These are phyloP conservation scores for Bostrychus sinensis DNA, from an alignment of 2,113 vertebrate species.

Conservation along the genomic window DNA sequence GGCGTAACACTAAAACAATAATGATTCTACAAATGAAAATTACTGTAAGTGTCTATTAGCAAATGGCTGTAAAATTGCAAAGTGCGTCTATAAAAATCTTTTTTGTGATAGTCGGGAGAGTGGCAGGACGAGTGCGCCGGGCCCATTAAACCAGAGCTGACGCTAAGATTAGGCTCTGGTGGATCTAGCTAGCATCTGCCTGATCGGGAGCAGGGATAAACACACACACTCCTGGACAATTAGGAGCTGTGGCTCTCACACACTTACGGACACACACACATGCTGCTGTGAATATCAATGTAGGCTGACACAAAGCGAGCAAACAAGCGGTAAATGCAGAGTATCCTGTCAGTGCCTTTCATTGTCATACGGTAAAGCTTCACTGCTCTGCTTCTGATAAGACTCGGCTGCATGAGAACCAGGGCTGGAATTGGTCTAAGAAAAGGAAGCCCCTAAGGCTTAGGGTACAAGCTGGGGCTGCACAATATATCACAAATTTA, in stretches of 20 bases:
- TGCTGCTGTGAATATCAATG: slow-evolving; percentile 60
- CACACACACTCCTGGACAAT: slow-evolving; percentile 69
- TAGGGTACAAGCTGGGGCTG: too few species aligned
- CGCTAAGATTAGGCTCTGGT: slow-evolving; percentile 69
- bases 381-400: slow-evolving; percentile 35
- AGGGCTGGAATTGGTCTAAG: slow-evolving; percentile 29
- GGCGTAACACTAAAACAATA: not conserved
- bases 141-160: slow-evolving; percentile 73
- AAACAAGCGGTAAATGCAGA: slow-evolving; percentile 68
- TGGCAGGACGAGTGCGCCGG: slow-evolving; percentile 38
- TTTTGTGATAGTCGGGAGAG: slow-evolving; percentile 16
- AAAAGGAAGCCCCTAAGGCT: too few species aligned
- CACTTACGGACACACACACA: slow-evolving; percentile 15
- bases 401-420: slow-evolving; percentile 28
- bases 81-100: slow-evolving; percentile 16
- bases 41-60: not conserved
- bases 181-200: slow-evolving; percentile 67
- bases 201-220: slow-evolving; percentile 67
- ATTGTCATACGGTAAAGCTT: slow-evolving; percentile 61
- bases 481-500: too few species aligned
- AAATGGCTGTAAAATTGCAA: slow-evolving; percentile 15
- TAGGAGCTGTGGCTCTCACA: slow-evolving; percentile 51
- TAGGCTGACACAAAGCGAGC: slow-evolving; percentile 55
- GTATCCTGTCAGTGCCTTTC: slow-evolving; percentile 70
- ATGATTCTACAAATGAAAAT: not conserved